These are phyloP conservation scores for Coleophora deauratella DNA, from an alignment of 2,888 invertebrate species.

Conservation along the genomic window DNA sequence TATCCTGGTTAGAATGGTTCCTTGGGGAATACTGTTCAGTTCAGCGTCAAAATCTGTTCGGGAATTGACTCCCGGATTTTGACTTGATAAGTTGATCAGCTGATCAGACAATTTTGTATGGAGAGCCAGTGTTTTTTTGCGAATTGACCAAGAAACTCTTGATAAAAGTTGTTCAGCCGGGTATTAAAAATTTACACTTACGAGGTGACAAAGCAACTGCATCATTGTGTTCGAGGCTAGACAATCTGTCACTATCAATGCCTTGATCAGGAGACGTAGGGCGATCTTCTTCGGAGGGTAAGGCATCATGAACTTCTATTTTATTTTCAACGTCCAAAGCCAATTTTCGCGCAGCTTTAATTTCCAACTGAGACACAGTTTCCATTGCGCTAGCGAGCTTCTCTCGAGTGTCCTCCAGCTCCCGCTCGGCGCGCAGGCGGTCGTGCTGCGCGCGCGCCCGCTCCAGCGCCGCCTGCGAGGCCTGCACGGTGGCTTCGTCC, in stretches of 20 bases:
- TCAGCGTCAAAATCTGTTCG: too few relatives aligned
- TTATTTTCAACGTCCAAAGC: conserved; percentile 40
- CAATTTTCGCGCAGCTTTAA: conserved; percentile 60
- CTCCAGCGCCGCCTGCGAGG: conserved; percentile 82
- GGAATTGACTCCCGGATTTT: too few relatives aligned
- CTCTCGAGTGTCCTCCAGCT: conserved; percentile 72
- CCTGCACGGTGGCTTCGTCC: conserved; percentile 81
- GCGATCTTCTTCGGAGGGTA: conserved; percentile 53
- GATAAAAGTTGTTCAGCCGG: too few relatives aligned
- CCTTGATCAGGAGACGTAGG: conserved; percentile 88
- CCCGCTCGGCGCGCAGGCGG: conserved; percentile 77
- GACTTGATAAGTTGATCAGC: too few relatives aligned
- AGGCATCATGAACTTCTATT: conserved; percentile 39
- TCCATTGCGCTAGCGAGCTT: conserved; percentile 49
- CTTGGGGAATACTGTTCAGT: too few relatives aligned
- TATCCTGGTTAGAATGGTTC: too few relatives aligned
- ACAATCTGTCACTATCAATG: conserved; percentile 87
- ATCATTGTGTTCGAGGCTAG: conserved; percentile 76
- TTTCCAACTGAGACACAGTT: conserved; percentile 49
- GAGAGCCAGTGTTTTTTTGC: too few relatives aligned
- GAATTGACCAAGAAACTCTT: too few relatives aligned
- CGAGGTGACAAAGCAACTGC: conserved; percentile 57
- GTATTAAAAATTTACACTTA: conserved; percentile 34
- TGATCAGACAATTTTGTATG: too few relatives aligned
- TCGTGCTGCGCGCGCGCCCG: conserved; percentile 83